Base-by-base conservation (phyloP, 1,140 invertebrate genomes). In the Zaprionus tsacasi region DNA sequence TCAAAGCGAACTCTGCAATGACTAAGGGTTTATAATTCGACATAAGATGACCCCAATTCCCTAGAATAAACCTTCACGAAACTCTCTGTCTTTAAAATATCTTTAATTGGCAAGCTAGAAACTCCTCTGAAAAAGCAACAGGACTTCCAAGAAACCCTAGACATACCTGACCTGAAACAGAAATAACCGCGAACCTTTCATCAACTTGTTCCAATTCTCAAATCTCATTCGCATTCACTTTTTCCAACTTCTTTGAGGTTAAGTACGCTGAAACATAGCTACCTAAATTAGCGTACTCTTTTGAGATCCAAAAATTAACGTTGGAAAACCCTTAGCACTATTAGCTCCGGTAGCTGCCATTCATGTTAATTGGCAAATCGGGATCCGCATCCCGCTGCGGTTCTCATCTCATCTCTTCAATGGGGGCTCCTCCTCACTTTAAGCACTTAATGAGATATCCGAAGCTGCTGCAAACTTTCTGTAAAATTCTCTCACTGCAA, bases 291-390 rank as follows among this genome's bases (percentile, higher is more conserved):
- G n/a, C 6, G 15, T 45, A 15, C 40, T 45, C n/a, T 45, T 15
- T 45, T 45, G 21, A 8, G 40, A 6, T 35, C 7, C 5, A 7
- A 35, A n/a, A n/a, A n/a, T n/a, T n/a, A 21, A 3, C n/a, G 13
- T 43, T 43, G 1, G 6, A 12, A 6, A 25, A 17, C 17, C 17
- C 45, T 1, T 50, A 17, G 13, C 27, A 55, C 36, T 27, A 56
- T 55, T 25, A 50, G 15, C 15, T 10, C 15, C 56, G 54, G 25
- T 36, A 21, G 45, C 50, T 75, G 45, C 50, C 70, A 79, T 60
- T 58, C 68, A 73, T 65, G 48, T 65, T 82, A 82, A 79, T 70
- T 78, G 79, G 67, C 71, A 69, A 67, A 69, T 78, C 68, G 59
- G 69, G 68, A 61, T 50, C 10, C 10, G 21, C 11, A 21, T 21